A percentile compares a stretch with the other conserved stretches of the same genome.
Conservation (phyloP, 2,888 invertebrate species). For the Diarsia brunnea region DNA sequence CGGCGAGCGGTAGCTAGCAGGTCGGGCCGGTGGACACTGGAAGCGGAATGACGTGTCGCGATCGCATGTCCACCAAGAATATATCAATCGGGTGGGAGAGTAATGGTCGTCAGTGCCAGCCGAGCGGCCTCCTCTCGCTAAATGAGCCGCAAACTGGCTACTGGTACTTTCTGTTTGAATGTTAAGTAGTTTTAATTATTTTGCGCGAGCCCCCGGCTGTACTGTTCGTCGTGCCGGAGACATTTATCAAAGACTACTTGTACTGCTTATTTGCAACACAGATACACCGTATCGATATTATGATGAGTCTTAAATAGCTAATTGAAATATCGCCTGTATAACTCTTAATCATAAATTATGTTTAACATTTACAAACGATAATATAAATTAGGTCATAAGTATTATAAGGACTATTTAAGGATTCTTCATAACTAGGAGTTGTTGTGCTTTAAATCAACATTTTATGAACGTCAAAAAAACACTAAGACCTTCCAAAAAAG, state of each 20-base stretch:
- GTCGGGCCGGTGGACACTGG: constrained; percentile 66
- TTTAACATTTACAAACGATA: constrained; percentile 50
- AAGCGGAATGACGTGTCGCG: constrained; percentile 87
- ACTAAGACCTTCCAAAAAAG: neutral
- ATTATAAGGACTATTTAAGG: neutral
- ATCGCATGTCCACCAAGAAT: constrained; percentile 88
- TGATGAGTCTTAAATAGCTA: constrained; percentile 75
- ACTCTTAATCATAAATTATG: constrained; percentile 64
- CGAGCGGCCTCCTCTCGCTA: constrained; percentile 78
- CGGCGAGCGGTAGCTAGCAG: constrained; percentile 67
- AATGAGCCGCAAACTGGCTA: constrained; percentile 85
- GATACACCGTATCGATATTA: constrained; percentile 77
- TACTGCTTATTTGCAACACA: constrained; percentile 58
- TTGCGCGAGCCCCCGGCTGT: constrained; percentile 84
- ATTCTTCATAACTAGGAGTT: neutral
- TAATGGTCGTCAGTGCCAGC: constrained; percentile 83
- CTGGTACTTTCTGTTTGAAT: constrained; percentile 87
- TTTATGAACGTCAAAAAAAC: neutral
- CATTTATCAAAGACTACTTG: constrained; percentile 79
- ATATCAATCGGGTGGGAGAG: constrained; percentile 87
- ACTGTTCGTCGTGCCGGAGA: constrained; percentile 76
- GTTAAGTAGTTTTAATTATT: constrained; percentile 90
- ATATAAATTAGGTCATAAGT: constrained; percentile 35
- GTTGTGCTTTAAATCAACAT: neutral
- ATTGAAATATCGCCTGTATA: constrained; percentile 73